phyloP scores from a whole-genome alignment of 2,113 vertebrate genomes.

The Pomatorhinus ruficollis region DNA sequence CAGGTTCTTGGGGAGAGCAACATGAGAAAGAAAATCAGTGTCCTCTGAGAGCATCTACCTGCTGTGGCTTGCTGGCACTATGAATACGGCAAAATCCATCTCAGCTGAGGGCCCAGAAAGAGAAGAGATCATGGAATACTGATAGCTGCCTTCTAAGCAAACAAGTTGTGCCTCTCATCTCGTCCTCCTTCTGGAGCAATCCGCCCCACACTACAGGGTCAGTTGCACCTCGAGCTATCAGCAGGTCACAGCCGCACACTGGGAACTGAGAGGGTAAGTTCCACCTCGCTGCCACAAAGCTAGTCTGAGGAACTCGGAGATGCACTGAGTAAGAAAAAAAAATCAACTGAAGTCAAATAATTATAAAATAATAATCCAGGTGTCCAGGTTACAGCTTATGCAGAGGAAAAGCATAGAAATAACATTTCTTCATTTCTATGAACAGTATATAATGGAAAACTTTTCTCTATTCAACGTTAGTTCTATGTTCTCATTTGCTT shows the following conservation, averaged over 20 bases:
- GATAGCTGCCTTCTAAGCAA: background rate
- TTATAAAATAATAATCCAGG: background rate
- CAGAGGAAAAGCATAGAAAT: background rate
- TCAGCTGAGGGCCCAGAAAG: background rate
- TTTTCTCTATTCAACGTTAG: background rate
- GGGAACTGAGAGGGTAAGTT: background rate
- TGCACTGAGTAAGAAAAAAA: background rate
- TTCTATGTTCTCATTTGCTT: background rate
- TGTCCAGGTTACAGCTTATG: background rate
- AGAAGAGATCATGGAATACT: background rate
- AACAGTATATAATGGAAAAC: background rate
- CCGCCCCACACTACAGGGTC: background rate
- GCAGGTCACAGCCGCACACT: fast-evolving
- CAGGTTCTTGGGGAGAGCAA: background rate
- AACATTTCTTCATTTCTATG: background rate
- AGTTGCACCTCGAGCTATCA: background rate
- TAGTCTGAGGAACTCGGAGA: background rate
- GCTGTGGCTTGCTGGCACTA: background rate
- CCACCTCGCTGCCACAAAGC: background rate
- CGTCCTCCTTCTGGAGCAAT: background rate
- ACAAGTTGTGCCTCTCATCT: background rate
- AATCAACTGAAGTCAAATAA: background rate
- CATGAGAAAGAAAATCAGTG: background rate
- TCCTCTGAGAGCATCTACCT: background rate
- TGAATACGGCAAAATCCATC: background rate